Percentiles rank a stretch among this genome's conserved stretches.
phyloP scores from a whole-genome alignment of 2,113 vertebrate genomes.

The Nycticorax nycticorax region DNA sequence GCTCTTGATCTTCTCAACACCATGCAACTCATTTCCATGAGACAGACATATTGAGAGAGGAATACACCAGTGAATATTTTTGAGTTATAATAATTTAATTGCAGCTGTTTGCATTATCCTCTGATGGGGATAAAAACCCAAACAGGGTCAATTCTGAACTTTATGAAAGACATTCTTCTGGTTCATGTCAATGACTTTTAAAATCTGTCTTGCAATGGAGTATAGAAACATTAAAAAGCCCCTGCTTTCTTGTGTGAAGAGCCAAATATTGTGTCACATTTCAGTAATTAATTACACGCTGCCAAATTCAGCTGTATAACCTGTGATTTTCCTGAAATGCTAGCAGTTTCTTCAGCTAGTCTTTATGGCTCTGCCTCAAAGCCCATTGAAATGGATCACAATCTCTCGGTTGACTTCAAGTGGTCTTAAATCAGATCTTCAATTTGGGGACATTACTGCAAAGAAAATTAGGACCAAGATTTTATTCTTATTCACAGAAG shows the following conservation, averaged over 20 bases:
- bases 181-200: neutral
- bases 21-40: neutral
- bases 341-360: neutral
- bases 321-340: neutral
- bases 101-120: constrained; percentile 29
- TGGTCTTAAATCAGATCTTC: neutral
- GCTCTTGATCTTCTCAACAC: neutral
- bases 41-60: neutral
- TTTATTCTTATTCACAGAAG: neutral
- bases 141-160: neutral
- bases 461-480: neutral
- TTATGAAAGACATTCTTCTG: neutral
- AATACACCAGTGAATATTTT: neutral
- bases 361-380: neutral
- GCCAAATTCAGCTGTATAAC: neutral
- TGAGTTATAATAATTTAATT: constrained; percentile 3
- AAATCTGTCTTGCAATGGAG: neutral
- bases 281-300: constrained; percentile 7
- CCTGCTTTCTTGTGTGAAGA: neutral
- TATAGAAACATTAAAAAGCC: neutral
- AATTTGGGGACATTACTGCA: neutral
- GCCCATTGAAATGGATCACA: neutral
- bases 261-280: neutral
- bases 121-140: neutral
- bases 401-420: neutral